phyloP scores from a whole-genome alignment of 2,888 invertebrate species.

The Atethmia centrago region DNA sequence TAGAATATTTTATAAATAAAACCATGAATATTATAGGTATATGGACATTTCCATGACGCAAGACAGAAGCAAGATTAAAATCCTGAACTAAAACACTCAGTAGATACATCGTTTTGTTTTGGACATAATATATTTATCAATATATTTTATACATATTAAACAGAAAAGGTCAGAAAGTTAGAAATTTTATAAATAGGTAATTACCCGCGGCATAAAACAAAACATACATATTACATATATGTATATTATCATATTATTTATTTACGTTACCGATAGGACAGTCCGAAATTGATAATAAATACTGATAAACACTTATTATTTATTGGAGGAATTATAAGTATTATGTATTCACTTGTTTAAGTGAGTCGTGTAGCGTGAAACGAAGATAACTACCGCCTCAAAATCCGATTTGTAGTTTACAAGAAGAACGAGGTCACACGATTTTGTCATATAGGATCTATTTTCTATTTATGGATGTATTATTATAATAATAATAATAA shows the following conservation, averaged over 20 bases:
- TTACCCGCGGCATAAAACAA: conserved; percentile 1
- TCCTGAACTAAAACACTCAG: background rate
- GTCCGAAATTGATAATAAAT: conserved; percentile 22
- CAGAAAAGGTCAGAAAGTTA: background rate
- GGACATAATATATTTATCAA: background rate
- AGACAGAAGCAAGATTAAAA: background rate
- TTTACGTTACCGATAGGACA: conserved; percentile 36
- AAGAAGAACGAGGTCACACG: too few relatives aligned
- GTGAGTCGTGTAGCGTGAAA: conserved; percentile 8
- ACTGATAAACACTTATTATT: conserved; percentile 18
- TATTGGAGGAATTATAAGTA: conserved; percentile 40
- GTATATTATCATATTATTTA: conserved; percentile 29
- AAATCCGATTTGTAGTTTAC: too few relatives aligned
- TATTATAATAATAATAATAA: too few relatives aligned
- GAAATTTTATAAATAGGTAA: conserved; percentile 25
- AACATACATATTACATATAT: background rate
- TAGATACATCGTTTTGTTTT: background rate
- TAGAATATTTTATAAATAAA: conserved; percentile 5
- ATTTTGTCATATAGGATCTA: too few relatives aligned
- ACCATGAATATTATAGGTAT: background rate
- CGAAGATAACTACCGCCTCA: background rate
- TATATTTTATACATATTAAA: background rate
- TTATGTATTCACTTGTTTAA: background rate
- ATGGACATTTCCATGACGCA: background rate
- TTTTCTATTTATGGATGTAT: too few relatives aligned